Conservation (phyloP, 2,888 invertebrate genomes). For the Escarpia spicata region DNA sequence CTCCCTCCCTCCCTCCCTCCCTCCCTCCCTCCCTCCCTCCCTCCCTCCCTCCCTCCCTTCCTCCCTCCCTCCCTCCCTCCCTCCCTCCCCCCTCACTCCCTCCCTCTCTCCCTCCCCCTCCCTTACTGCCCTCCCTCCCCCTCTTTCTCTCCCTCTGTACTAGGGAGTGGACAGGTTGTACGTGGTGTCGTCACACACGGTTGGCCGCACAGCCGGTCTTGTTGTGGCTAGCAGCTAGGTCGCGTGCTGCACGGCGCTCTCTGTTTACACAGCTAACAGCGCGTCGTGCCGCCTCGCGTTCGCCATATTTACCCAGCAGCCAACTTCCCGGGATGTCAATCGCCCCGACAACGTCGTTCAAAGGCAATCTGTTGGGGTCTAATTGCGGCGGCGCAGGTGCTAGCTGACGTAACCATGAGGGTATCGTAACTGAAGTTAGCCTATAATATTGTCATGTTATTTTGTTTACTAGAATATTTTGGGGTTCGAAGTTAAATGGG, state of each 20-base stretch:
- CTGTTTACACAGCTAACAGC: background rate
- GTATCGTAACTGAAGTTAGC: background rate
- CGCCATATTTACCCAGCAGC: constrained; percentile 8
- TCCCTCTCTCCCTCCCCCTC: too few species aligned
- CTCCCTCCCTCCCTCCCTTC: too few species aligned
- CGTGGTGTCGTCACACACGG: background rate
- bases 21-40: too few species aligned
- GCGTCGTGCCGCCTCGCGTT: background rate
- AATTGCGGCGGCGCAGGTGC: background rate
- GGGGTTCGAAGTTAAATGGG: too few species aligned
- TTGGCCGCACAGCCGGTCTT: background rate
- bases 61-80: too few species aligned
- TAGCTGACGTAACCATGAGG: background rate
- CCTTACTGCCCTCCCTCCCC: too few species aligned
- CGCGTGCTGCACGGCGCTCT: background rate
- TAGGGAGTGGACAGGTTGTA: background rate
- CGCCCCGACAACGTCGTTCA: background rate
- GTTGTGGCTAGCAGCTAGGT: background rate
- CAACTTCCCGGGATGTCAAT: background rate
- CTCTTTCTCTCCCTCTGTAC: too few species aligned
- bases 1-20: too few species aligned
- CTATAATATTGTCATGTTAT: background rate
- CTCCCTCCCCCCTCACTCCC: too few species aligned
- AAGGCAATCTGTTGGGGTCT: constrained; percentile 1
- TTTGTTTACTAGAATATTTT: background rate